Evolutionary conservation across 2,888 invertebrate species (phyloP).

Genomic region (Sarcophaga rosellei): DNA sequence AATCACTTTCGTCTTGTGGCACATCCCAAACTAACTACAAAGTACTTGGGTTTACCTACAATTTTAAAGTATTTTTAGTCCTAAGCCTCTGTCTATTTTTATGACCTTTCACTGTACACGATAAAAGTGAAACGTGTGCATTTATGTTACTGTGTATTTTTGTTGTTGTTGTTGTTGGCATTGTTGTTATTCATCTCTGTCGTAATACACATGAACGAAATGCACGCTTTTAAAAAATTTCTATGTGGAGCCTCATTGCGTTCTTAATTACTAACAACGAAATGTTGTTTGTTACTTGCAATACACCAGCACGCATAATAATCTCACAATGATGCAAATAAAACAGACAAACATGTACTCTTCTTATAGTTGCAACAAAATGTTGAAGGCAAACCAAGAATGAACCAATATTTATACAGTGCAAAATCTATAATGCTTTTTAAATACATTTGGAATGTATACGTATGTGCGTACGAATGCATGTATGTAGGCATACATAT

Average conservation of each 20-base stretch:
- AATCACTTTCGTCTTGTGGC: too few relatives aligned
- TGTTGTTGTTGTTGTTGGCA: conserved; percentile 7
- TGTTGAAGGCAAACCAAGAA: conserved; percentile 15
- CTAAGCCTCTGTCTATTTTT: background rate
- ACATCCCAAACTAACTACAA: too few relatives aligned
- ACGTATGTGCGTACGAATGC: background rate
- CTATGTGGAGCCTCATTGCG: conserved; percentile 69
- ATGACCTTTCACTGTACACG: conserved; percentile 31
- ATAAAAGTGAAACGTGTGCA: conserved; percentile 56
- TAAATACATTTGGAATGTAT: conserved; percentile 32
- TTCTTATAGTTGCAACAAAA: background rate
- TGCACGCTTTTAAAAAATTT: conserved; percentile 63
- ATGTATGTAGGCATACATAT: background rate
- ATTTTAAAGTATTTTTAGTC: too few relatives aligned
- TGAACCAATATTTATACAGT: conserved; percentile 43
- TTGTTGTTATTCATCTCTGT: conserved; percentile 14
- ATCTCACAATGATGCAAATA: conserved; percentile 1
- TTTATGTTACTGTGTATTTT: conserved; percentile 34
- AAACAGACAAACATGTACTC: background rate
- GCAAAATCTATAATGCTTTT: conserved; percentile 65
- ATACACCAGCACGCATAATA: conserved; percentile 59
- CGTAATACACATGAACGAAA: conserved; percentile 60
- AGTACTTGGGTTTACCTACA: too few relatives aligned
- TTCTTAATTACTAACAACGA: conserved; percentile 72
- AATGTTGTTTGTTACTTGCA: conserved; percentile 70